These are phyloP conservation scores for Corella eumyota DNA, from an alignment of 23 tunicate genomes.

Conservation along the genomic window DNA sequence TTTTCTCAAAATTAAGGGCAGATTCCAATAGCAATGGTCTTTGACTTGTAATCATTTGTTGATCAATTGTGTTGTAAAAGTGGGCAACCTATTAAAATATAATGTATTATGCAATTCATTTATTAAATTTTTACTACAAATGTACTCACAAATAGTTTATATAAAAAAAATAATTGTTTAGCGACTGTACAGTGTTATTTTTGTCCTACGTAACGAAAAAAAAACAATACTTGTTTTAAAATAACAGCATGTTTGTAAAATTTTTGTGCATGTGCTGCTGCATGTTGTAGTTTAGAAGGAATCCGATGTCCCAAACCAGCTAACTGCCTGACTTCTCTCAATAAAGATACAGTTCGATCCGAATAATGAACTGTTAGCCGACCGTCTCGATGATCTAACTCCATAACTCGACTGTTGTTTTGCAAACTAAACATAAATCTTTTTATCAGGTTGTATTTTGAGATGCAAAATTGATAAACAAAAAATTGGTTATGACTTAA, in stretches of 20 bases:
- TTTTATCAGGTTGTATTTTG: too few relatives aligned
- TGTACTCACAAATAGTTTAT: background rate
- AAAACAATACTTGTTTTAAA: conserved; percentile 77
- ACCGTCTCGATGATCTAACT: conserved; percentile 80
- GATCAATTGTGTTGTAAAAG: conserved; percentile 96
- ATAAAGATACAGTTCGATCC: conserved; percentile 75
- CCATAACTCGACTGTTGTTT: conserved; percentile 82
- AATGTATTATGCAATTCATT: background rate
- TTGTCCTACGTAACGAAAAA: too few relatives aligned
- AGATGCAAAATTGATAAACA: too few relatives aligned
- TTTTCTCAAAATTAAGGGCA: conserved; percentile 80
- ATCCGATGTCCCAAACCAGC: conserved; percentile 79
- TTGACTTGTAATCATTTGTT: conserved; percentile 92
- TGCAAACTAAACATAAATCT: conserved; percentile 48
- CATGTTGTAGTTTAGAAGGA: conserved; percentile 61
- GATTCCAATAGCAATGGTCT: conserved; percentile 85
- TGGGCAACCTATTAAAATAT: conserved; percentile 61
- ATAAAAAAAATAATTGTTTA: too few relatives aligned
- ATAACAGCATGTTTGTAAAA: conserved; percentile 90
- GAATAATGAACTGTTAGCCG: conserved; percentile 73
- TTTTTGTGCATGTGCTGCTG: conserved; percentile 72
- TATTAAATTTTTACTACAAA: too few relatives aligned
- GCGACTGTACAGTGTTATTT: too few relatives aligned
- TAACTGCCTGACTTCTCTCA: conserved; percentile 78
- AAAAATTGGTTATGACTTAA: too few relatives aligned